Evolutionary conservation across 2,888 invertebrate species (phyloP), one percentile per base, ranked within the genome.

Genomic region (Sarcophaga carnaria): DNA sequence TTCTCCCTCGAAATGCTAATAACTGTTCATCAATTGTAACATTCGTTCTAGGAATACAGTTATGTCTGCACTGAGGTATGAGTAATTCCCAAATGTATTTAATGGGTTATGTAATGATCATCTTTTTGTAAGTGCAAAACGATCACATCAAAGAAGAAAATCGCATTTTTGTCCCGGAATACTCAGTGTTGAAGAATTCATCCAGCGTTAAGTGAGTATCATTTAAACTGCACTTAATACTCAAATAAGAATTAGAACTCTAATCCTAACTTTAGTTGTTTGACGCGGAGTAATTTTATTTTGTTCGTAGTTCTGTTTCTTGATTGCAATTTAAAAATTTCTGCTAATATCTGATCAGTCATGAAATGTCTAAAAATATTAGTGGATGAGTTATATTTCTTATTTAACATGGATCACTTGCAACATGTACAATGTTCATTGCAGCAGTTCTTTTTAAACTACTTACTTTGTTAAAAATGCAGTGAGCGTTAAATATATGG

Each of bases 21-120:
- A 89, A 74, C 37, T 88, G 87, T 62, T 89, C 85, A 70, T 88
- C 88, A 80, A 85, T 88, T 63, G 85, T 88, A 17, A 83, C 25
- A 69, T 83, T 80, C 49, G 25, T 64, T 54, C 84, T 85, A 86
- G 86, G 87, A 54, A 14, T 87, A 70, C 88, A 89, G 80, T 86
- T 88, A 67, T 67, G 75, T 6, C 88, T 71, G 72, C 88, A 89
- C 78, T 87, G 80, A 59, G 72, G 25, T 49, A 88, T 70, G 78
- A 88, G 88, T 20, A 87, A 85, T 49, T 75, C 80, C 74, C 80
- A 80, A 60, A 80, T 71, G 11, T 80, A 5, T 80, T 74, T 75
- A 6, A 75, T 47, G 2, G 80, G 63, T n/a, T n/a, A 49, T 62
- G 69, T 74, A 81, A 49, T 49, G 14, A 8, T 12, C 0, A 49